Evolutionary conservation across 2,888 invertebrate genomes (phyloP), one percentile per base, ranked within the genome.

Genomic region (Tetrapedia diversipes): DNA sequence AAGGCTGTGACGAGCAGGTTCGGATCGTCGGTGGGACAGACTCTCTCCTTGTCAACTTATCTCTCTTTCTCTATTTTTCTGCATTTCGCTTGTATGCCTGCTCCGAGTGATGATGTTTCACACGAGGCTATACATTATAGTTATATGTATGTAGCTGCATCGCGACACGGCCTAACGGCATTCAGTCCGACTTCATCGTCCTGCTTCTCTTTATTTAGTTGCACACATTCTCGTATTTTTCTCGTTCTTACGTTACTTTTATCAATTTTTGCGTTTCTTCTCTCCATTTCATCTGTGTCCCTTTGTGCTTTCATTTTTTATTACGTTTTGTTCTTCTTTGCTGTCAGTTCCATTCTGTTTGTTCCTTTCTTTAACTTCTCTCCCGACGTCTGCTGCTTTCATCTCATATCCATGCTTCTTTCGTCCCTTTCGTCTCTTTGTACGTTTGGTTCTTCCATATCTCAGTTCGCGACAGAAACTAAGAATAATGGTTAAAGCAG

Each of bases 141-240:
- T n/a, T 27, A n/a, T 65, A 59, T 56, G 24, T 32, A 63, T 67
- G 67, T 66, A 68, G 77, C 60, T 73, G 61, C 75, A 68, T 75
- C 80, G 80, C 77, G 83, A 85, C 84, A 85, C 81, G 81, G 77
- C 73, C 85, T 88, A 88, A 88, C 88, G 87, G 87, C 86, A 87
- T 87, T 86, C 85, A 53, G 71, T 78, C n/a, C 84, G 82, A 84
- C 84, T 85, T 82, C 87, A 81, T 82, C 84, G 78, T 83, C 81
- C 81, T 68, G 71, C 68, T 77, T 77, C 63, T 71, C 61, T 32
- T 49, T 60, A 68, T 77, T 77, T 71, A 67, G 78, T 49, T 82
- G 70, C 86, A 72, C 79, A 53, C 82, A 83, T 84, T 86, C 85
- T 82, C 69, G 59, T 59, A 74, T 79, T 76, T 37, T 76, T 69